Conservation (phyloP, 2,113 vertebrate genomes). For the Ursus arctos region DNA sequence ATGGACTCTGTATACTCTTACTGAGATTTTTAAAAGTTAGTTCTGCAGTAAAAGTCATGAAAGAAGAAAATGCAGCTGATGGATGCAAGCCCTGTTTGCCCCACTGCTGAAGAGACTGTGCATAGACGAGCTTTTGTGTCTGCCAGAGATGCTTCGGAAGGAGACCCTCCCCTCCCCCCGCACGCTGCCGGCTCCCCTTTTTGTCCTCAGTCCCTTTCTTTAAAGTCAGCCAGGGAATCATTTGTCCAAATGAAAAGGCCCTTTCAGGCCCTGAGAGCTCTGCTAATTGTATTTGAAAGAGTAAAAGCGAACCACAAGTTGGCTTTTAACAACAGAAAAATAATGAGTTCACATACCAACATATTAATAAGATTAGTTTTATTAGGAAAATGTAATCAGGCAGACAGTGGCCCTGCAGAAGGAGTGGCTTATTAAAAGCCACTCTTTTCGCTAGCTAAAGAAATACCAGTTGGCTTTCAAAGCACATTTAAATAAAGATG, state of each 20-base stretch:
- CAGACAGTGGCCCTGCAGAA: not conserved
- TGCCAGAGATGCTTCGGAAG: conserved; percentile 68
- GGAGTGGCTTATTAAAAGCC: conserved; percentile 15
- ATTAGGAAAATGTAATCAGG: conserved; percentile 82
- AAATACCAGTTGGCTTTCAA: not conserved
- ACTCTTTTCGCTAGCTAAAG: not conserved
- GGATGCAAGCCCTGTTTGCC: conserved; percentile 63
- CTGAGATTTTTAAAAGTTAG: conserved; percentile 66
- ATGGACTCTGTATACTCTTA: conserved; percentile 72
- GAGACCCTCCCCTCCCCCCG: not conserved
- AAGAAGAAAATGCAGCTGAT: conserved; percentile 18
- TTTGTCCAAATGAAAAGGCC: conserved; percentile 90
- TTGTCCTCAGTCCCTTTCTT: conserved; percentile 34
- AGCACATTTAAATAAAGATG: not conserved
- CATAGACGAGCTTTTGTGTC: conserved; percentile 86
- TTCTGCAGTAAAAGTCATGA: conserved; percentile 59
- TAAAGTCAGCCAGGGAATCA: conserved; percentile 82
- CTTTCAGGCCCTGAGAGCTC: conserved; percentile 88
- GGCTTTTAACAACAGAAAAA: conserved; percentile 82
- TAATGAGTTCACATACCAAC: conserved; percentile 81
- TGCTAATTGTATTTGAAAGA: conserved; percentile 88
- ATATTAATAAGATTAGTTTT: conserved; percentile 82
- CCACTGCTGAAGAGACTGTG: conserved; percentile 76
- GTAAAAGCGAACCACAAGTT: conserved; percentile 87
- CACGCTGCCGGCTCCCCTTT: not conserved